Evolutionary conservation across 2,113 vertebrate species (phyloP).

Genomic region (Pyxicephalus adspersus): DNA sequence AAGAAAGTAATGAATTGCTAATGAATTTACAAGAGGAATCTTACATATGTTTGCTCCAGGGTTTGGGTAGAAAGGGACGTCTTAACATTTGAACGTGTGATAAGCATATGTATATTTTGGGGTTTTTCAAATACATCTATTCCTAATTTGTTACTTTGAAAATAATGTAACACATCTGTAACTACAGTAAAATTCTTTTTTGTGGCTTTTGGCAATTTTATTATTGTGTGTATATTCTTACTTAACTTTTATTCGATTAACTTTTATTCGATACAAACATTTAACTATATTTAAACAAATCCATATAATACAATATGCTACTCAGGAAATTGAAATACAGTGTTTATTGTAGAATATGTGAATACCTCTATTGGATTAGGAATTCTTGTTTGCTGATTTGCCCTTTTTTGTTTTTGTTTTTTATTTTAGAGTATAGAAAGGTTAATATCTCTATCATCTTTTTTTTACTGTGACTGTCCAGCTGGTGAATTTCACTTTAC

Average conservation of each 20-base stretch:
- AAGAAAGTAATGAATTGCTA: conserved; percentile 51
- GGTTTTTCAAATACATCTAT: conserved; percentile 22
- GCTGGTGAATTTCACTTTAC: too few relatives aligned
- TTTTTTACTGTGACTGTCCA: too few relatives aligned
- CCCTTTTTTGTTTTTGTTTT: too few relatives aligned
- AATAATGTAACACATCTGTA: conserved; percentile 18
- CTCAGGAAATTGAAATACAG: too few relatives aligned
- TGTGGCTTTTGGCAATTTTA: conserved; percentile 19
- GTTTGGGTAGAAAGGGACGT: conserved; percentile 9
- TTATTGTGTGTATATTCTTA: conserved; percentile 20
- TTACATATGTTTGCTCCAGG: conserved; percentile 44
- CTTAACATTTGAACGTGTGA: conserved; percentile 30
- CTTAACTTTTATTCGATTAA: too few relatives aligned
- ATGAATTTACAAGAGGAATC: conserved; percentile 39
- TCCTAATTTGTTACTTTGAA: conserved; percentile 3
- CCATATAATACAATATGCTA: too few relatives aligned
- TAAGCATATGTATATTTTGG: conserved; percentile 31
- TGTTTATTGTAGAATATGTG: too few relatives aligned
- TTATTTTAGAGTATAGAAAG: too few relatives aligned
- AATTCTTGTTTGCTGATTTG: too few relatives aligned
- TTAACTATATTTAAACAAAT: too few relatives aligned
- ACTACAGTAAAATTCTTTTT: neutral
- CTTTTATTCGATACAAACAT: neutral
- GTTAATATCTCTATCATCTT: too few relatives aligned
- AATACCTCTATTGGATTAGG: too few relatives aligned